A percentile compares a stretch with the other conserved stretches of the same genome.
These are phyloP conservation scores for Bovichtus variegatus DNA, from an alignment of 2,797 vertebrate genomes.

Conservation along the genomic window DNA sequence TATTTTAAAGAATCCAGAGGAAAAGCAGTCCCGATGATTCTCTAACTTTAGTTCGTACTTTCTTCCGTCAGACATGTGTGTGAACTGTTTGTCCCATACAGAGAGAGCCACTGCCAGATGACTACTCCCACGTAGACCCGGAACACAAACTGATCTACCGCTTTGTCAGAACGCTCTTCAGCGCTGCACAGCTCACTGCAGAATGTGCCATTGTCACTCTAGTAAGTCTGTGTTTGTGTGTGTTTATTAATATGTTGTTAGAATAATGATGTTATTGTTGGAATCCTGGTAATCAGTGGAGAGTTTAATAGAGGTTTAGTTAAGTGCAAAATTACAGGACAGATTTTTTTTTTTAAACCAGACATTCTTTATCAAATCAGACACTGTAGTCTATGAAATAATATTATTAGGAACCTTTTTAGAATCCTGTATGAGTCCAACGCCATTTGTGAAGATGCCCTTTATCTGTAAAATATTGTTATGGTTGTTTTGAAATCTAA, in stretches of 20 bases:
- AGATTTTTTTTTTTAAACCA: no score
- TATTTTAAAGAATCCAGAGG: neutral
- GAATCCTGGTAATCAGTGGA: neutral
- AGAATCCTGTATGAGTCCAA: neutral
- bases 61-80: conserved; percentile 2
- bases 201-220: conserved; percentile 98
- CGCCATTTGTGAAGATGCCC: neutral
- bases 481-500: neutral
- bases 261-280: neutral
- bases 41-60: neutral
- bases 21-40: no score
- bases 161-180: conserved; percentile 95
- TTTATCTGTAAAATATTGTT: neutral
- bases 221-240: conserved; percentile 86
- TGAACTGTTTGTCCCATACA: conserved; percentile 56
- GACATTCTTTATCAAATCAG: neutral
- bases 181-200: conserved; percentile 95
- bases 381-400: neutral
- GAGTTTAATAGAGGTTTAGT: neutral
- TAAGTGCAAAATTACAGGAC: no score
- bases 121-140: conserved; percentile 91
- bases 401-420: neutral
- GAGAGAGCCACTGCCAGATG: conserved; percentile 93
- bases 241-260: neutral
- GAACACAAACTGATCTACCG: conserved; percentile 98